Percentiles rank a stretch among this genome's conserved stretches.
These are phyloP conservation scores for Zosterops hypoxanthus DNA, from an alignment of 2,113 vertebrate genomes.

Conservation along the genomic window DNA sequence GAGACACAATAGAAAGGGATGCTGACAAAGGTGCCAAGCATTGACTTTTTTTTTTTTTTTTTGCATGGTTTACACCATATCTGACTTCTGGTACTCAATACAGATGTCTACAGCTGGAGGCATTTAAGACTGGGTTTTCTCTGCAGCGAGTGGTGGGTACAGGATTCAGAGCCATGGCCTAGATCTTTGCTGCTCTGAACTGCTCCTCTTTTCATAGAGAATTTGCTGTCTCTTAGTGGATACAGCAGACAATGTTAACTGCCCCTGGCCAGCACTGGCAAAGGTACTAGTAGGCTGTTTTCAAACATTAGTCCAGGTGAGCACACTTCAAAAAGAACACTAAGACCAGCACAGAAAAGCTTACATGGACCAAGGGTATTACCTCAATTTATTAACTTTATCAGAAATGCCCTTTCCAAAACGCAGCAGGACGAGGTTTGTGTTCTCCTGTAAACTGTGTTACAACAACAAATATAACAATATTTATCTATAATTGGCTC, in stretches of 20 bases:
- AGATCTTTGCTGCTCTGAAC: not conserved
- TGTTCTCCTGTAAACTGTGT: not conserved
- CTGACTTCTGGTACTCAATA: not conserved
- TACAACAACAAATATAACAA: constrained; percentile 30
- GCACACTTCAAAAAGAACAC: not conserved
- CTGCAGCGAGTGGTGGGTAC: not conserved
- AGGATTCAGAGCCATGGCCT: not conserved
- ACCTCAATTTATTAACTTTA: not conserved
- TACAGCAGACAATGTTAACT: not conserved
- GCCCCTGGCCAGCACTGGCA: not conserved
- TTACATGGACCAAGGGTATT: not conserved
- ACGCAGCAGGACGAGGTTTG: not conserved
- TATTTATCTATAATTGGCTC: constrained; percentile 4
- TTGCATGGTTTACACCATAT: not conserved
- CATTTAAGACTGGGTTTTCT: not conserved
- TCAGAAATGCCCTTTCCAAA: not conserved
- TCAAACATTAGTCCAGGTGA: not conserved
- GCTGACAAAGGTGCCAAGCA: not conserved
- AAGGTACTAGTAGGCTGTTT: not conserved
- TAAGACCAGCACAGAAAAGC: not conserved
- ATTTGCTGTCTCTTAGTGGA: not conserved
- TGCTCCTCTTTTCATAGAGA: not conserved
- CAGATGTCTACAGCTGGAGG: not conserved
- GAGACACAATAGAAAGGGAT: not conserved
- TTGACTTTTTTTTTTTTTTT: not conserved